These are phyloP conservation scores for Craseonycteris thonglongyai DNA, from an alignment of 2,113 vertebrate species.

Conservation along the genomic window DNA sequence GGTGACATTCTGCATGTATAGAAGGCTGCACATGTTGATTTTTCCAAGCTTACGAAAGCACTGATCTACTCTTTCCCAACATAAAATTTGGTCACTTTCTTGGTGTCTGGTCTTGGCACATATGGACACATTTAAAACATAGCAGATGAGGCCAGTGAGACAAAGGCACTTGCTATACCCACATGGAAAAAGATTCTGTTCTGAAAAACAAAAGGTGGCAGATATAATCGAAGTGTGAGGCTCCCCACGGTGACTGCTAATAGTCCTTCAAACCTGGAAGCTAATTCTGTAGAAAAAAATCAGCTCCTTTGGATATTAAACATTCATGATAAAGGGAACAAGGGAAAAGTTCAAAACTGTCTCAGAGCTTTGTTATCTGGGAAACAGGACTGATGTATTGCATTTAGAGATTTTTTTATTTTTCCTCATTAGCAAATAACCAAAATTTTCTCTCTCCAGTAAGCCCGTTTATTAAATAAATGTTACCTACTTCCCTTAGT, in stretches of 20 bases:
- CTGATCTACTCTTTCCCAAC: background rate
- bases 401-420: background rate
- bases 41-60: background rate
- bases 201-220: background rate
- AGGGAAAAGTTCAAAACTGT: conserved; percentile 32
- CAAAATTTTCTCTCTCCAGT: background rate
- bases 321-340: conserved; percentile 33
- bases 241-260: conserved; percentile 32
- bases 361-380: background rate
- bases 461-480: conserved; percentile 38
- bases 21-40: background rate
- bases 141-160: background rate
- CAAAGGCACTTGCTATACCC: background rate
- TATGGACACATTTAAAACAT: background rate
- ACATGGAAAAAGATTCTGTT: background rate
- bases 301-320: conserved; percentile 41
- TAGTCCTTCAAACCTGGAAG: conserved; percentile 37
- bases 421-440: conserved; percentile 33
- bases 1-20: no score
- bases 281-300: conserved; percentile 34
- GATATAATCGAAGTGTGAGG: background rate
- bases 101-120: background rate
- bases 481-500: background rate
- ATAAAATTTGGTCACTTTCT: background rate
- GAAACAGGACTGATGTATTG: background rate